Conservation (phyloP, 2,113 vertebrate species). For the Ailurus styani region DNA sequence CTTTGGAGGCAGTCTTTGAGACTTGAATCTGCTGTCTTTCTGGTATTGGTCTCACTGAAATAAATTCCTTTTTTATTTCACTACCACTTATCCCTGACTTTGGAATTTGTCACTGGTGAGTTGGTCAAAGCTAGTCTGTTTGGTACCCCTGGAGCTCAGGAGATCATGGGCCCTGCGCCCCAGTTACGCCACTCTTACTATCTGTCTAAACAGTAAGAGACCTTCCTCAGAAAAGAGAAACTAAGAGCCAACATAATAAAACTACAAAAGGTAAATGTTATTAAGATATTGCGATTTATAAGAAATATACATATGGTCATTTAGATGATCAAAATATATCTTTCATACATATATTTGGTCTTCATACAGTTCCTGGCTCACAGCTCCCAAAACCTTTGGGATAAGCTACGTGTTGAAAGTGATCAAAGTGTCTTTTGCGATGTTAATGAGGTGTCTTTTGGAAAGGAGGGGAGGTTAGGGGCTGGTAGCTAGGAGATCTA, state of each 20-base stretch:
- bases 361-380: not conserved
- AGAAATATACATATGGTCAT: not conserved
- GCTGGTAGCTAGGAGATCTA: not conserved
- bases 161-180: not conserved
- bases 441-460: not conserved
- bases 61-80: not conserved
- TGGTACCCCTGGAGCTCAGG: not conserved
- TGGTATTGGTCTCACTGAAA: not conserved
- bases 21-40: not conserved
- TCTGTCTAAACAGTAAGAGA: not conserved
- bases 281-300: not conserved
- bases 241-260: not conserved
- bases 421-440: not conserved
- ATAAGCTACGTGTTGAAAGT: not conserved
- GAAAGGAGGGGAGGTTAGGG: not conserved
- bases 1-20: not conserved
- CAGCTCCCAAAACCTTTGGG: not conserved
- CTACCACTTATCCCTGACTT: not conserved
- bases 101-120: not conserved
- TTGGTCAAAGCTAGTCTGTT: not conserved
- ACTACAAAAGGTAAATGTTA: not conserved
- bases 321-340: not conserved
- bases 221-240: not conserved
- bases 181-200: accelerated
- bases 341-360: not conserved